Conservation (phyloP, 2,113 vertebrate species). For the Vireo altiloquus region DNA sequence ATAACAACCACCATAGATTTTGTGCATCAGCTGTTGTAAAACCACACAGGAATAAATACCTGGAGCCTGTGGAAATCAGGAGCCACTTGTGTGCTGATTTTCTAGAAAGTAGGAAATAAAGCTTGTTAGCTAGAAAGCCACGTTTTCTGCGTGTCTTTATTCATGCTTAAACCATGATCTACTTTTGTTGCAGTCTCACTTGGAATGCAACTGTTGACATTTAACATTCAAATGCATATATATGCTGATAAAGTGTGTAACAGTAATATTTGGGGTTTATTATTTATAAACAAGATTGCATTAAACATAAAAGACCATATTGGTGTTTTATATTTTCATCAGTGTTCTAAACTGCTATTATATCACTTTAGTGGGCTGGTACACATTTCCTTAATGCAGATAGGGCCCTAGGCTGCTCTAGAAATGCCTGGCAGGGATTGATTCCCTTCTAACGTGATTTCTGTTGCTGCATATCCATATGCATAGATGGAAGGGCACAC, state of each 20-base stretch:
- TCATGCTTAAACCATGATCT: background rate
- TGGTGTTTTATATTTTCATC: background rate
- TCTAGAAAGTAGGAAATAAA: background rate
- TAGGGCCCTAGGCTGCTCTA: background rate
- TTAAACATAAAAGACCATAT: background rate
- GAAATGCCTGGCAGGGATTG: background rate
- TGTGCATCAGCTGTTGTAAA: background rate
- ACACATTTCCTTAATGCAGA: background rate
- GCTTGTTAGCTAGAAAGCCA: background rate
- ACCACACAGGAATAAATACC: background rate
- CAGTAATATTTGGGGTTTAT: background rate
- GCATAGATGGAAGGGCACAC: background rate
- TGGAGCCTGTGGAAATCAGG: background rate
- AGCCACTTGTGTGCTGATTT: background rate
- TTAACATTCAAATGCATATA: background rate
- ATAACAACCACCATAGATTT: rapidly evolving
- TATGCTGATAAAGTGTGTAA: background rate
- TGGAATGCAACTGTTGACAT: background rate
- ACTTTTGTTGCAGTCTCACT: background rate
- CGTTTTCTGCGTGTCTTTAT: background rate
- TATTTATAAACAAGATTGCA: background rate
- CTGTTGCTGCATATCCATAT: background rate
- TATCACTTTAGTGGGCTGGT: background rate
- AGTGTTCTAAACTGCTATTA: background rate
- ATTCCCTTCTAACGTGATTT: background rate